phyloP scores from a whole-genome alignment of 1,140 invertebrate genomes.

The Ridgeia piscesae region DNA sequence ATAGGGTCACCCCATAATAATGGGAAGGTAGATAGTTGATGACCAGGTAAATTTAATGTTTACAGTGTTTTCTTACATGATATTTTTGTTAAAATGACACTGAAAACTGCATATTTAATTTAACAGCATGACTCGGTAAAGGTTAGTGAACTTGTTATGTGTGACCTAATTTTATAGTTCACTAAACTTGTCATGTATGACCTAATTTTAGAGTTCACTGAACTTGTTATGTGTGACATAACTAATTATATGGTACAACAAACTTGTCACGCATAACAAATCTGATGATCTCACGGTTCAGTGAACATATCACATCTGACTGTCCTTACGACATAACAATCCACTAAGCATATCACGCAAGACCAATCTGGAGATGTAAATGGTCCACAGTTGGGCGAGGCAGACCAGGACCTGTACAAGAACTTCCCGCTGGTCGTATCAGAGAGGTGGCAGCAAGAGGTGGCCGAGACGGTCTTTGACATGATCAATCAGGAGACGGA shows the following conservation, averaged over 20 bases:
- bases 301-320: background rate
- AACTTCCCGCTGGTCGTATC: slow-evolving; percentile 98
- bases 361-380: background rate
- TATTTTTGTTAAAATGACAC: background rate
- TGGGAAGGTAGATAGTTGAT: background rate
- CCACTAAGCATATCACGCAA: background rate
- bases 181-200: too few species aligned
- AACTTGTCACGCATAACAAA: background rate
- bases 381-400: slow-evolving; percentile 75
- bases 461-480: slow-evolving; percentile 98
- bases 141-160: too few species aligned
- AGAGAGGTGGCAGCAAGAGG: slow-evolving; percentile 98
- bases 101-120: background rate
- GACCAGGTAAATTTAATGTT: background rate
- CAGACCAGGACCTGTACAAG: slow-evolving; percentile 97
- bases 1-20: too few species aligned
- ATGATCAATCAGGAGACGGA: slow-evolving; percentile 96
- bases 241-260: background rate
- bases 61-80: background rate
- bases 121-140: background rate
- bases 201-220: background rate
- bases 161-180: background rate
- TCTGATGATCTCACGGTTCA: background rate
- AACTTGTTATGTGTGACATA: background rate
- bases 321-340: background rate